A percentile compares a stretch with the other conserved stretches of the same genome.
phyloP scores from a whole-genome alignment of 2,888 invertebrate genomes.

The Labia minor region DNA sequence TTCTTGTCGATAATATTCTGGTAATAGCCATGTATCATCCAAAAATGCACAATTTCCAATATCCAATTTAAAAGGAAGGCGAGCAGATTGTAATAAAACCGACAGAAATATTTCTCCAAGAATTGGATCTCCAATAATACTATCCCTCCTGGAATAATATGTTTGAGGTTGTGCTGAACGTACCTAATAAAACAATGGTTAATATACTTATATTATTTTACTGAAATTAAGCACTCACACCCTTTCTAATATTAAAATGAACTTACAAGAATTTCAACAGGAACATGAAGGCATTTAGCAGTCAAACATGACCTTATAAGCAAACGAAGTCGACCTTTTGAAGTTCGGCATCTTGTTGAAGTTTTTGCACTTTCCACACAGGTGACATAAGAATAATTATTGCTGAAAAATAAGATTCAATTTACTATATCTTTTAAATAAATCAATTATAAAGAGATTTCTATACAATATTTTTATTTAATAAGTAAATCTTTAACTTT shows the following conservation, averaged over 20 bases:
- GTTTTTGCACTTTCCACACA: constrained; percentile 39
- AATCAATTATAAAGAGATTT: constrained; percentile 19
- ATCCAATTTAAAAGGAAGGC: constrained; percentile 43
- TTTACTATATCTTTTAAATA: constrained; percentile 26
- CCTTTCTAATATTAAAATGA: no score
- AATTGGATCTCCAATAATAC: constrained; percentile 52
- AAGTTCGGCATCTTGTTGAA: constrained; percentile 31
- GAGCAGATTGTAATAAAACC: constrained; percentile 42
- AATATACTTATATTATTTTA: not conserved
- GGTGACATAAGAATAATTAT: constrained; percentile 36
- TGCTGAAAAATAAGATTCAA: constrained; percentile 29
- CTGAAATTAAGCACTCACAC: no score
- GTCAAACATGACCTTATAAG: constrained; percentile 42
- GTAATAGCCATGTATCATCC: constrained; percentile 51
- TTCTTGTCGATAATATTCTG: constrained; percentile 43
- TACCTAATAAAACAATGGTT: not conserved
- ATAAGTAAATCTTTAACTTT: no score
- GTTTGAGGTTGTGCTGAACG: constrained; percentile 18
- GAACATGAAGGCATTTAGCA: constrained; percentile 43
- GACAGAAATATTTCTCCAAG: constrained; percentile 47
- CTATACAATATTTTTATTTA: no score
- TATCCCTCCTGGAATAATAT: constrained; percentile 25
- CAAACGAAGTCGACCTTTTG: constrained; percentile 32
- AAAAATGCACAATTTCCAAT: constrained; percentile 48
- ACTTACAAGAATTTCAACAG: constrained; percentile 42